Evolutionary conservation across 2,113 vertebrate genomes (phyloP).

Genomic region (Electrona antarctica): DNA sequence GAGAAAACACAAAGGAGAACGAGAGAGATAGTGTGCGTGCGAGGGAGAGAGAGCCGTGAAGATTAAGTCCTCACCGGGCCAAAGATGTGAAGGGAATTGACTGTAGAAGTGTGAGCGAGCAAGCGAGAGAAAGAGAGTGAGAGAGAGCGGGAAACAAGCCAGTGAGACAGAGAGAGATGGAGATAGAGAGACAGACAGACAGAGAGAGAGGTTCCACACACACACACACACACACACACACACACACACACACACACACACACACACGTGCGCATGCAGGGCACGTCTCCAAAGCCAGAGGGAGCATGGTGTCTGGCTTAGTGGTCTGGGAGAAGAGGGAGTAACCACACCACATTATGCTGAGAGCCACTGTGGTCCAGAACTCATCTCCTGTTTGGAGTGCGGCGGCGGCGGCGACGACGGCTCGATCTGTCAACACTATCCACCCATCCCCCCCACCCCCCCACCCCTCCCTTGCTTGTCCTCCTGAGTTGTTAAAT

Average conservation of each 20-base stretch:
- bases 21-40: too few relatives aligned
- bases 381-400: constrained; percentile 14
- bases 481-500: constrained; percentile 56
- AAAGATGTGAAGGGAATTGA: background rate
- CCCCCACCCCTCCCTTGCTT: constrained; percentile 39
- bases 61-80: background rate
- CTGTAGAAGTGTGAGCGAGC: background rate
- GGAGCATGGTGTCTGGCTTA: background rate
- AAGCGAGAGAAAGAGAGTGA: background rate
- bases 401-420: constrained; percentile 16
- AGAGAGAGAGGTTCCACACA: background rate
- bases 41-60: background rate
- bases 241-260: too few relatives aligned
- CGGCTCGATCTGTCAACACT: constrained; percentile 45
- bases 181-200: background rate
- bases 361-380: constrained; percentile 5
- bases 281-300: constrained; percentile 1
- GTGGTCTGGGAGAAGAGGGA: constrained; percentile 4
- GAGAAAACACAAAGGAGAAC: too few relatives aligned
- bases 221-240: too few relatives aligned
- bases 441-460: constrained; percentile 25
- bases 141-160: background rate
- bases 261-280: background rate
- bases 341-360: background rate
- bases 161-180: background rate